Evolutionary conservation across 2,888 invertebrate genomes (phyloP).

Genomic region (Coecobrya sp.): DNA sequence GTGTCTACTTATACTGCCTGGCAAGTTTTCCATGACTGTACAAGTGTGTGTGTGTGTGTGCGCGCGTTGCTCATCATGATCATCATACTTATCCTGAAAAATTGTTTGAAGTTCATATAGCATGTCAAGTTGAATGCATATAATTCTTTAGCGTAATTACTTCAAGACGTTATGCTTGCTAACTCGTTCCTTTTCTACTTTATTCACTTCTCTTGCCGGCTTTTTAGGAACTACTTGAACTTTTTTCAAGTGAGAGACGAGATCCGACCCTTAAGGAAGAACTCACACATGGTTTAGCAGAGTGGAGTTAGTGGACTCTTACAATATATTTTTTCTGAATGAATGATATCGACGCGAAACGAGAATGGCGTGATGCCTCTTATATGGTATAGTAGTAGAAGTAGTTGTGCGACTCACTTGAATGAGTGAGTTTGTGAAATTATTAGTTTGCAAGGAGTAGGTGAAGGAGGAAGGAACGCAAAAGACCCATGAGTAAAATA

Average conservation of each 20-base stretch:
- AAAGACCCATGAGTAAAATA: constrained; percentile 32
- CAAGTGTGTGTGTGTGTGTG: constrained; percentile 14
- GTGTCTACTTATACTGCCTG: not conserved
- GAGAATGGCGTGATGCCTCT: not conserved
- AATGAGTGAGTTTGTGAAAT: constrained; percentile 24
- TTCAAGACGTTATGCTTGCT: constrained; percentile 18
- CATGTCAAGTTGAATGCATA: constrained; percentile 61
- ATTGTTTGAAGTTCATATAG: constrained; percentile 65
- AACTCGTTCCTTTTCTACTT: not conserved
- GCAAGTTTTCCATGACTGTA: not conserved
- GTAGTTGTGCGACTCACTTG: constrained; percentile 8
- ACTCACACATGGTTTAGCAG: constrained; percentile 15
- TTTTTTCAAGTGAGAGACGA: constrained; percentile 34
- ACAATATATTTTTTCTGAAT: not conserved
- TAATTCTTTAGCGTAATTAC: constrained; percentile 54
- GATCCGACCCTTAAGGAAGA: constrained; percentile 23
- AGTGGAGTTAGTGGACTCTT: not conserved
- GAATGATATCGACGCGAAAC: not conserved
- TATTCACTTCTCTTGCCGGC: not conserved
- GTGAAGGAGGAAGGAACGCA: not conserved
- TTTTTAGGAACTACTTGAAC: constrained; percentile 22
- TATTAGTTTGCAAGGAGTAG: constrained; percentile 14
- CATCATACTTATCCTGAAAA: constrained; percentile 45
- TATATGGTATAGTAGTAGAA: not conserved
- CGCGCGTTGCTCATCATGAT: not conserved